phyloP scores from a whole-genome alignment of 2,113 vertebrate species.

The Hassar affinis region DNA sequence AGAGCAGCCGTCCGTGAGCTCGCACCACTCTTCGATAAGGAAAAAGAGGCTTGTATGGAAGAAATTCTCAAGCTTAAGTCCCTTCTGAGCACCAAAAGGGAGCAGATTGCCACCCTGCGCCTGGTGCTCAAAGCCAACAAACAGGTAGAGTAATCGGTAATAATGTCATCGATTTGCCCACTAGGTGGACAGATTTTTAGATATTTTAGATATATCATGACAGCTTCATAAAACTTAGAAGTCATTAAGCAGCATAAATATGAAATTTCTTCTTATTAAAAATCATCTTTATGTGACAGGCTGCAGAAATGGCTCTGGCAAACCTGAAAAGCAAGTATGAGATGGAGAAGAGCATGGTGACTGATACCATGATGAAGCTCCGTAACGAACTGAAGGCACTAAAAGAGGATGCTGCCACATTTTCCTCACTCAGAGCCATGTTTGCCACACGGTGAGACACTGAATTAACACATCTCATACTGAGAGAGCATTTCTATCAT shows the following conservation, averaged over 20 bases:
- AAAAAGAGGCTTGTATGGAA: conserved; percentile 94
- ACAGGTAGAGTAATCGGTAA: conserved; percentile 75
- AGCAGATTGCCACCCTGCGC: conserved; percentile 93
- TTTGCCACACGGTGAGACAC: conserved; percentile 88
- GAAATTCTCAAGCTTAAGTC: conserved; percentile 96
- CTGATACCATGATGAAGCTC: conserved; percentile 94
- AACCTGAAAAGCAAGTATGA: conserved; percentile 98
- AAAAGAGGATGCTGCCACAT: conserved; percentile 96
- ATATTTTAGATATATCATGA: too few relatives aligned
- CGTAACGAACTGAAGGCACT: conserved; percentile 95
- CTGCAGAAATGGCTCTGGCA: conserved; percentile 89
- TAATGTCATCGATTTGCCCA: conserved; percentile 44
- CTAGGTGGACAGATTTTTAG: background rate
- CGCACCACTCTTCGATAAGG: conserved; percentile 88
- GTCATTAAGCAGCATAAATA: background rate
- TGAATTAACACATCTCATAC: background rate
- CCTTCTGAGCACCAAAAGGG: conserved; percentile 91
- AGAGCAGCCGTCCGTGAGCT: conserved; percentile 88
- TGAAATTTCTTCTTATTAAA: background rate
- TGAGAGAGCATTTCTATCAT: background rate
- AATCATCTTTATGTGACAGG: conserved; percentile 66
- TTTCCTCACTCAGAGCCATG: conserved; percentile 96
- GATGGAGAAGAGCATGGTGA: conserved; percentile 94
- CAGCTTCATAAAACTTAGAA: background rate
- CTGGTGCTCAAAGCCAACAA: conserved; percentile 97